A percentile compares a stretch with the other conserved stretches of the same genome.
These are phyloP conservation scores for Sabatieria punctata DNA, from an alignment of 2,888 invertebrate genomes.

Conservation along the genomic window DNA sequence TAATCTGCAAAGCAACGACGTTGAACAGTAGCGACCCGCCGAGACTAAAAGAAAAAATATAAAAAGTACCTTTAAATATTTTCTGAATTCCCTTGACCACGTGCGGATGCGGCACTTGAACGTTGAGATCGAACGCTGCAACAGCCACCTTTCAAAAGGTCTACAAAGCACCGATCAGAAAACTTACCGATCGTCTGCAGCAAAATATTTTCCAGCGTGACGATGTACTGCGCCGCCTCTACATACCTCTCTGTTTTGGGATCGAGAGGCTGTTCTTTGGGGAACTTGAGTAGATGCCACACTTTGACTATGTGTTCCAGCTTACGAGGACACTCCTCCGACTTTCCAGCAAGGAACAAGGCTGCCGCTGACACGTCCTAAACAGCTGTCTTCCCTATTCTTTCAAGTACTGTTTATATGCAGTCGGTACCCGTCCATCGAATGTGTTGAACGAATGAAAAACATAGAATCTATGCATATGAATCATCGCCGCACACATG, in stretches of 20 bases:
- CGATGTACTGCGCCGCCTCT: constrained; percentile 72
- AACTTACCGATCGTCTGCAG: constrained; percentile 66
- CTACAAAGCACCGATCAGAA: neutral
- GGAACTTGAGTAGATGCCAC: constrained; percentile 66
- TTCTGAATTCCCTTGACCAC: constrained; percentile 79
- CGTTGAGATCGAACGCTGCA: constrained; percentile 76
- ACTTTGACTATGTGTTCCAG: constrained; percentile 89
- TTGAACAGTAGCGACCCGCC: too few species aligned
- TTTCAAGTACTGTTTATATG: neutral
- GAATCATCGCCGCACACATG: constrained; percentile 95
- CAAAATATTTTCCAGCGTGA: constrained; percentile 86
- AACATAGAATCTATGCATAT: constrained; percentile 98
- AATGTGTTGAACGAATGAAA: constrained; percentile 91
- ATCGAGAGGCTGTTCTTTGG: constrained; percentile 43
- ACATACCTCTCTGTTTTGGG: constrained; percentile 52
- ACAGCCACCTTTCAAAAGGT: constrained; percentile 8
- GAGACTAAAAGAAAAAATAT: constrained; percentile 1
- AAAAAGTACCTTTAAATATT: constrained; percentile 65
- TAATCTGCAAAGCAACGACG: too few species aligned
- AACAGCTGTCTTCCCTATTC: neutral
- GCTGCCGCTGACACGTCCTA: constrained; percentile 76
- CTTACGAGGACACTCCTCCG: constrained; percentile 94
- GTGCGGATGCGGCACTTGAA: constrained; percentile 93
- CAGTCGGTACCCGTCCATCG: constrained; percentile 56
- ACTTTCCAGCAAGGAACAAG: constrained; percentile 89